Percentiles rank a stretch among this genome's conserved stretches.
phyloP scores from a whole-genome alignment of 1,140 invertebrate genomes.

The Lepidurus arcticus region DNA sequence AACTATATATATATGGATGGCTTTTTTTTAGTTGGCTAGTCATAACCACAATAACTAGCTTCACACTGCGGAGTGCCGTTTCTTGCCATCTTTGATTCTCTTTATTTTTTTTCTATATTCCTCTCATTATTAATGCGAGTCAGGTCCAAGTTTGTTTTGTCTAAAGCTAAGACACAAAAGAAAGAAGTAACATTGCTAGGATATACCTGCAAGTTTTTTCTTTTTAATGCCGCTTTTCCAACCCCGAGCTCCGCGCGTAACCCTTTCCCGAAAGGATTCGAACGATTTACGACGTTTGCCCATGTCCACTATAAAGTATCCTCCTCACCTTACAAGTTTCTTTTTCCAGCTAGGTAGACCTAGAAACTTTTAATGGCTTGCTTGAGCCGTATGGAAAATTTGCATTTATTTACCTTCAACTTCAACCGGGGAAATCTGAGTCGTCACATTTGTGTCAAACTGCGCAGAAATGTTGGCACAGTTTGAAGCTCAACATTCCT shows the following conservation, averaged over 20 bases:
- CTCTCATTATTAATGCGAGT: neutral
- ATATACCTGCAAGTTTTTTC: neutral
- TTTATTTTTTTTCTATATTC: neutral
- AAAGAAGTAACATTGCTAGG: neutral
- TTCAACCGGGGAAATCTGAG: no score
- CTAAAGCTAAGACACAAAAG: neutral
- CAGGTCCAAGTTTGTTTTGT: neutral
- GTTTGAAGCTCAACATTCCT: neutral
- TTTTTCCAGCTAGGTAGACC: no score
- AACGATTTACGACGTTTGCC: neutral
- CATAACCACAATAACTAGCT: neutral
- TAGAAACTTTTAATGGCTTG: no score
- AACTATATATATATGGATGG: neutral
- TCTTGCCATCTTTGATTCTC: neutral
- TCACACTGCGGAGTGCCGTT: neutral
- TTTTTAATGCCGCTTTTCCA: neutral
- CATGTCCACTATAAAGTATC: neutral
- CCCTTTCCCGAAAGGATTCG: neutral
- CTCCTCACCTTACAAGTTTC: neutral
- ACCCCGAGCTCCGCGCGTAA: neutral
- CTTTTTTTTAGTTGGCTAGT: neutral
- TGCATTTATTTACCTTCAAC: no score
- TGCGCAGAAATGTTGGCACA: slow-evolving; percentile 9
- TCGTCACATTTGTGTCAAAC: neutral
- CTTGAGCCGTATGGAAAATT: no score